These are phyloP conservation scores for Agrochola litura DNA, from an alignment of 2,888 invertebrate genomes.

Conservation along the genomic window DNA sequence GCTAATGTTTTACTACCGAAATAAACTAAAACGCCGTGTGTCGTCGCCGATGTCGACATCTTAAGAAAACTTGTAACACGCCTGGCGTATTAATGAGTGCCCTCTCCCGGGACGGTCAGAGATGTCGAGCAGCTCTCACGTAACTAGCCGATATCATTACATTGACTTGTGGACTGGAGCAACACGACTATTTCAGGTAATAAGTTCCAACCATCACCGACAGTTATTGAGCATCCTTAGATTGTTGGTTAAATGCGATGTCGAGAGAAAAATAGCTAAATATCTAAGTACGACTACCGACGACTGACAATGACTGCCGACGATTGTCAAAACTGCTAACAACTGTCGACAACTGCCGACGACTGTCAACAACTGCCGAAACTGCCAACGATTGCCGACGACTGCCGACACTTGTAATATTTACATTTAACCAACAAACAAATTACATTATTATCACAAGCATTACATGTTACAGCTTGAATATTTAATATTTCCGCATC, in stretches of 20 bases:
- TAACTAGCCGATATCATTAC: neutral
- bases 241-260: slow-evolving; percentile 20
- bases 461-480: neutral
- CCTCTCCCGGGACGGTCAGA: neutral
- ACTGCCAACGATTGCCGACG: no score
- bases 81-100: neutral
- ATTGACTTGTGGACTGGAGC: neutral
- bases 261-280: neutral
- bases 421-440: slow-evolving; percentile 27
- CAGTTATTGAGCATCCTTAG: slow-evolving; percentile 2
- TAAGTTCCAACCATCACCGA: slow-evolving; percentile 10
- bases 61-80: no score
- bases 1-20: neutral
- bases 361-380: neutral
- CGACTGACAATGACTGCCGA: no score
- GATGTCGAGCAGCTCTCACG: neutral
- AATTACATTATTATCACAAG: neutral
- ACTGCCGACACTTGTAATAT: neutral
- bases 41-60: neutral
- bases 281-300: neutral
- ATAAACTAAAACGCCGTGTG: neutral
- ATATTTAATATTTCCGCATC: neutral
- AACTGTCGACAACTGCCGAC: neutral
- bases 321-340: neutral
- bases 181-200: neutral